Base-by-base conservation (phyloP, 2,888 invertebrate genomes). In the Mactromeris polynyma region DNA sequence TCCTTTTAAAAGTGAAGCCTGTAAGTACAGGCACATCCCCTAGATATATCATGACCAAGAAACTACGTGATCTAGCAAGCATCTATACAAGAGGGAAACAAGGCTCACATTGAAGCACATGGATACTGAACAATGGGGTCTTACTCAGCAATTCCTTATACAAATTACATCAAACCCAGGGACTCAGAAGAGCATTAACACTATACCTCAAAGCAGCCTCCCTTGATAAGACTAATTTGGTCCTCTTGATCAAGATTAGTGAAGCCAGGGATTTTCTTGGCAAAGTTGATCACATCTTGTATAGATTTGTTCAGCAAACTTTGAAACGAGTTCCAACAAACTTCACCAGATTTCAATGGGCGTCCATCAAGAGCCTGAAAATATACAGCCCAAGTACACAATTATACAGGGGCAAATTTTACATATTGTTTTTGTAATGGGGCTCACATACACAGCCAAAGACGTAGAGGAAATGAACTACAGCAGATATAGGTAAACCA, bases 181-280 rank as follows among this genome's bases (percentile, higher is more conserved):
- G 73, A 73, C 73, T 7, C 14, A 19, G 21, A 73, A 36, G 14
- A 73, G 19, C 73, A 73, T 33, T 73, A 73, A 73, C 33, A 21
- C 26, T 31, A 40, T 83, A 96, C 96, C 96, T 96, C 96, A 94
- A 96, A 96, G 85, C 96, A 96, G 1, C 96, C 96, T 26, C 96
- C 97, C 97, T 99, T 99, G 94, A 99, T 97, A 92, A 99, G 97
- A 93, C 99, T 99, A 95, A 99, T 99, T 97, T 99, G 99, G 97
- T 99, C 99, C 96, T 99, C 99, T 97, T 99, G 99, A 86, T 98
- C 98, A 95, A 99, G 98, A 94, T 99, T 97, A 96, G 98, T 98
- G 97, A 99, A 99, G 93, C 99, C 99, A 92, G 99, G 99, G 96
- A 99, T 98, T 96, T 98, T 98, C 96, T 99, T 99, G 96, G 99